phyloP scores from a whole-genome alignment of 1,140 invertebrate species.

The Drosophila nannoptera region DNA sequence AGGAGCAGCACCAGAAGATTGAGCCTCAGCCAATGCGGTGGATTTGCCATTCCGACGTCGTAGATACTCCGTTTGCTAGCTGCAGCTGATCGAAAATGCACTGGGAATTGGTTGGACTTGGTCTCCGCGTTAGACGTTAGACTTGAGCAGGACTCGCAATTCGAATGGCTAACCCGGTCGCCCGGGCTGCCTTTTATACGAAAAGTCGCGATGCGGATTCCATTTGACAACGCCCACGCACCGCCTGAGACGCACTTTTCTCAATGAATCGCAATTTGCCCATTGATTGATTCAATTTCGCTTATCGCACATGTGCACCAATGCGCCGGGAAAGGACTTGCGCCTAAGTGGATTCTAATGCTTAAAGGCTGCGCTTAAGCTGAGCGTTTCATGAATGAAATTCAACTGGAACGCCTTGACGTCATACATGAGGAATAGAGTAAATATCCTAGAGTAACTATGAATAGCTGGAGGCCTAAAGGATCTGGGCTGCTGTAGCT shows the following conservation, averaged over 20 bases:
- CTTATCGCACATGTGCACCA: constrained; percentile 79
- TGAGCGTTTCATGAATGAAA: constrained; percentile 43
- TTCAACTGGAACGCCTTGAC: constrained; percentile 22
- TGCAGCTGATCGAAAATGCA: not conserved
- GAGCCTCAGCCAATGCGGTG: constrained; percentile 44
- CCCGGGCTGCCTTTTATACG: constrained; percentile 54
- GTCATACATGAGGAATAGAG: constrained; percentile 12
- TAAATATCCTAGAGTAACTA: no score
- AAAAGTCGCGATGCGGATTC: not conserved
- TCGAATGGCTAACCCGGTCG: constrained; percentile 45
- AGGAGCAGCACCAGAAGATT: constrained; percentile 49
- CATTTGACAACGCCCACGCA: constrained; percentile 13
- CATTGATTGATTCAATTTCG: constrained; percentile 75
- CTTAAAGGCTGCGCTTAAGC: not conserved
- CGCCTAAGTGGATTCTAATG: constrained; percentile 39
- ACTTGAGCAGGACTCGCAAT: constrained; percentile 40
- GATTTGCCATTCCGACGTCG: constrained; percentile 36
- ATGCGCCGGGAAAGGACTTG: constrained; percentile 34
- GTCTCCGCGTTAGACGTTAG: constrained; percentile 20
- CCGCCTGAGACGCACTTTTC: constrained; percentile 12
- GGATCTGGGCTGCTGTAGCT: no score
- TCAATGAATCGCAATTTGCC: constrained; percentile 57
- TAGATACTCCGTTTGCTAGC: not conserved
- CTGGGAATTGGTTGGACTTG: not conserved
- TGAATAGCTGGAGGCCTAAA: no score